Conservation (phyloP, 1,140 invertebrate species). For the Nasonia longicornis region DNA sequence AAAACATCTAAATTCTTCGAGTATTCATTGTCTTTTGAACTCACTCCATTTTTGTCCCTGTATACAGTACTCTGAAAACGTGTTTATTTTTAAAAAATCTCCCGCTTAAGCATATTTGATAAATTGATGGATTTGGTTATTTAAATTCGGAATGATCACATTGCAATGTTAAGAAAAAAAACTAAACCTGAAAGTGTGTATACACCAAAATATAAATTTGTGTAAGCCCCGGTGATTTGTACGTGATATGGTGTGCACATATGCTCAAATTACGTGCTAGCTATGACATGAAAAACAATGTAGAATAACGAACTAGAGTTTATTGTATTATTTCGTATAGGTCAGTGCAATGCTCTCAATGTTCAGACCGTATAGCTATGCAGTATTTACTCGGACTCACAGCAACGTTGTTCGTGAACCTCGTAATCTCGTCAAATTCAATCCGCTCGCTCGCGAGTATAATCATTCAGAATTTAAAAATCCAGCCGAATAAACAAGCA, state of each 20-base stretch:
- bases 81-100: constrained; percentile 21
- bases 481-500: not conserved
- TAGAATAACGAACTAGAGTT: not conserved
- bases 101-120: not conserved
- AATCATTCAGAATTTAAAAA: constrained; percentile 32
- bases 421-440: not conserved
- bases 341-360: too few species aligned
- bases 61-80: constrained; percentile 45
- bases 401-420: not conserved
- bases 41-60: constrained; percentile 39
- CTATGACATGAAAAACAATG: not conserved
- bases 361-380: too few species aligned
- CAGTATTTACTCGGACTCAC: too few species aligned
- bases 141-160: constrained; percentile 12
- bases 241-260: not conserved
- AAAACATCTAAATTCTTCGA: constrained; percentile 29
- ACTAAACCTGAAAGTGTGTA: too few species aligned
- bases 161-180: too few species aligned
- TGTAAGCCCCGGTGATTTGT: too few species aligned
- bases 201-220: too few species aligned
- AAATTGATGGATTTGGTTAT: not conserved
- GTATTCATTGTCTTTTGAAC: constrained; percentile 32
- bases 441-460: not conserved
- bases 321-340: not conserved
- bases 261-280: not conserved